Evolutionary conservation across 1,140 invertebrate species (phyloP), one percentile per base, ranked within the genome.

Genomic region (Campoletis sonorensis): DNA sequence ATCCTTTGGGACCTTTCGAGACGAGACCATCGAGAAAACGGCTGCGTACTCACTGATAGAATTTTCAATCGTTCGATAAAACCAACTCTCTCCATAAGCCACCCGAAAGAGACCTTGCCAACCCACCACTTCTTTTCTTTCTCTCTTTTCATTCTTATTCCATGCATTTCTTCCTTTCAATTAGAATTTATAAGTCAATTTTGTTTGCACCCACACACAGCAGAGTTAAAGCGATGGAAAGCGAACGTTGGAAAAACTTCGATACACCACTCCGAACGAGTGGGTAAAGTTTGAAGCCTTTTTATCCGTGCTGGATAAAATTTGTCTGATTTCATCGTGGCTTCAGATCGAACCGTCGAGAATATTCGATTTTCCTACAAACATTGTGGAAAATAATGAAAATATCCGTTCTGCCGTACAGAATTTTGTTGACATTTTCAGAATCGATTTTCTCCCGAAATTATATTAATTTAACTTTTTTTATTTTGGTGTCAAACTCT

Each of bases 31-130:
- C 61, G 72, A 75, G 45, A 51, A 75, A 72, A 21, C 26, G 26
- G 49, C 72, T 30, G 72, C 72, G 45, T 30, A 54, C 72, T 75
- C 37, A 30, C 72, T 75, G 72, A 75, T 75, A 54, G 72, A 75
- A 75, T 75, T 75, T 75, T 54, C 72, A 75, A 75, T 75, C 49
- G 72, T 54, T 26, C 49, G 18, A 54, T 54, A 26, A 15, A 49
- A 27, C 21, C n/a, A 23, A 45, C 72, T 54, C 37, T 54, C 15
- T 23, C 37, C 37, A 40, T 49, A 49, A 26, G 23, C 11, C 21
- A 64, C 23, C 11, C 61, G 61, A 64, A 64, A 54, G 61, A 64
- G 8, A 27, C n/a, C 61, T n/a, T 4, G 40, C 40, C 40, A 13
- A 45, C 40, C 61, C 61, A 13, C 1, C 13, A n/a, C 18, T 27